Evolutionary conservation across 1,140 invertebrate genomes (phyloP).

Genomic region (Ceratitis capitata): DNA sequence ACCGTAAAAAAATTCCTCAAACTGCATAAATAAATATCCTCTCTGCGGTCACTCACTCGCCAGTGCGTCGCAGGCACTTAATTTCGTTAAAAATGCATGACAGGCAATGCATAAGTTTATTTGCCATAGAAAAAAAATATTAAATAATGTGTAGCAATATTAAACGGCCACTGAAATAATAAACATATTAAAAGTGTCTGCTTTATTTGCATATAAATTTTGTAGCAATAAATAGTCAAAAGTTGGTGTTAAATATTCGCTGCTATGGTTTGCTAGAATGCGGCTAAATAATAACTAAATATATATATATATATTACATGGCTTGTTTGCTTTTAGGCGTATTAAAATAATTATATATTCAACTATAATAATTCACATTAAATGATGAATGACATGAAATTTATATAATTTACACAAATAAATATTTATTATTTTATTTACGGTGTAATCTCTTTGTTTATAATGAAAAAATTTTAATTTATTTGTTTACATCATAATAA

Average conservation of each 20-base stretch:
- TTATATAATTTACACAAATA: background rate
- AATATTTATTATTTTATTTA: no score
- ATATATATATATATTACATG: background rate
- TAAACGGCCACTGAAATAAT: background rate
- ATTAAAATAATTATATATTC: conserved; percentile 4
- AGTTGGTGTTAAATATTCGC: background rate
- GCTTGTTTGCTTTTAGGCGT: background rate
- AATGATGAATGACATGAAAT: background rate
- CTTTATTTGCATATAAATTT: background rate
- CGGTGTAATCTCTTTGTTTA: no score
- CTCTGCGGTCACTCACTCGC: background rate
- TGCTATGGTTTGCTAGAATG: background rate
- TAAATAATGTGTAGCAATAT: background rate
- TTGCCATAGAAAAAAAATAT: background rate
- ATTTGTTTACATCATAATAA: no score
- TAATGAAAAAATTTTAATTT: no score
- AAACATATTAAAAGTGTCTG: background rate
- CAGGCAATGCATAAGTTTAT: background rate
- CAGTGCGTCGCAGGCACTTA: background rate
- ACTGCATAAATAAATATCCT: background rate
- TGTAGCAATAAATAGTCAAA: background rate
- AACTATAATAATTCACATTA: background rate
- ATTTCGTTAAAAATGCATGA: conserved; percentile 2
- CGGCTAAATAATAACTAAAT: background rate
- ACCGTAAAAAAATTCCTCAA: background rate